Percentiles rank a stretch among this genome's conserved stretches.
These are phyloP conservation scores for Gopherus evgoodei DNA, from an alignment of 2,113 vertebrate species.

Conservation along the genomic window DNA sequence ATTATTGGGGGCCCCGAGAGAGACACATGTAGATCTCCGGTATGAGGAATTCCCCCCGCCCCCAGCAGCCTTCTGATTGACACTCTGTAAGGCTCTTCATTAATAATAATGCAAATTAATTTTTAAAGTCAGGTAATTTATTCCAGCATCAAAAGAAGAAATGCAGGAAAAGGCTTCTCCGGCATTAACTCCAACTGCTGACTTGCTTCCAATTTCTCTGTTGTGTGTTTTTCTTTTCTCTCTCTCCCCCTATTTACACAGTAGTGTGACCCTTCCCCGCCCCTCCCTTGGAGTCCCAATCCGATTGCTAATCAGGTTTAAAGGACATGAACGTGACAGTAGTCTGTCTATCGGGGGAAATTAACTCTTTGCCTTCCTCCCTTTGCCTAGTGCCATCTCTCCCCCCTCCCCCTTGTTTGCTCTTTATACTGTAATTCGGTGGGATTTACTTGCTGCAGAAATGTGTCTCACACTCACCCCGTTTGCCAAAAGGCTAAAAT, in stretches of 20 bases:
- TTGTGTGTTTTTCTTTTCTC: not conserved
- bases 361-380: not conserved
- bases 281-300: not conserved
- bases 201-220: too few relatives aligned
- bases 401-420: too few relatives aligned
- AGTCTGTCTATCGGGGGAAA: rapidly evolving
- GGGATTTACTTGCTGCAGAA: not conserved
- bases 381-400: not conserved
- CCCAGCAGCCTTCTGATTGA: not conserved
- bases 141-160: not conserved
- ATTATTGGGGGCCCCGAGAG: not conserved
- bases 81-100: not conserved
- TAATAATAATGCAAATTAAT: not conserved
- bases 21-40: not conserved
- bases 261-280: not conserved
- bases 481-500: too few relatives aligned
- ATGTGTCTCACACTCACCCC: not conserved
- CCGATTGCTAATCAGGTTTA: not conserved
- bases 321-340: not conserved
- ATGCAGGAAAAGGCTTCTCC: not conserved
- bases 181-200: not conserved
- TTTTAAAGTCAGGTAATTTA: too few relatives aligned
- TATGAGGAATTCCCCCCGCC: not conserved
- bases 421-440: too few relatives aligned
- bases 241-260: not conserved